Conservation (phyloP, 2,797 vertebrate species). For the Microcaecilia unicolor region DNA sequence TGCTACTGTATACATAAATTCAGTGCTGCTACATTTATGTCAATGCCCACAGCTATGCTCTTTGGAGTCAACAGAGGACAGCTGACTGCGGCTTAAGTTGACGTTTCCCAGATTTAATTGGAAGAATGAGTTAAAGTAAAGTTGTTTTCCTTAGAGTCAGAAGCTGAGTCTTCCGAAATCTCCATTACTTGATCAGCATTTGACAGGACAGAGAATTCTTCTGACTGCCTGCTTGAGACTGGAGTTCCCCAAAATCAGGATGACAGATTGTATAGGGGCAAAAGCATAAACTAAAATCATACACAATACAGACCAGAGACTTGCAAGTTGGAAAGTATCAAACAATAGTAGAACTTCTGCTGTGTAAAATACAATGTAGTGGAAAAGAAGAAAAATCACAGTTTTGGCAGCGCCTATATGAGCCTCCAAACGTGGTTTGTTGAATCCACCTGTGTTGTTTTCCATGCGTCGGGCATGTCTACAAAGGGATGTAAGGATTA, state of each 20-base stretch:
- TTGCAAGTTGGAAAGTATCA: background rate
- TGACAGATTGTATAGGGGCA: background rate
- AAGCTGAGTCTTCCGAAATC: too few relatives aligned
- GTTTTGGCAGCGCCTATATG: conserved; percentile 22
- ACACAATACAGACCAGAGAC: background rate
- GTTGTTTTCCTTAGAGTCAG: too few relatives aligned
- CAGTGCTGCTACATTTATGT: too few relatives aligned
- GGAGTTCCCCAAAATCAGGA: background rate
- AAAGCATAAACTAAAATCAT: background rate
- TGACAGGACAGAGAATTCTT: background rate
- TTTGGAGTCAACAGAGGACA: too few relatives aligned
- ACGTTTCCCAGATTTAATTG: too few relatives aligned
- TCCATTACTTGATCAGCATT: too few relatives aligned
- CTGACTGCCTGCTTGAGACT: background rate
- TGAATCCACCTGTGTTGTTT: conserved; percentile 8
- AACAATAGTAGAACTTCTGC: background rate
- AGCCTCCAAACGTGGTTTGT: conserved; percentile 19
- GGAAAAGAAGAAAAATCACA: conserved; percentile 21
- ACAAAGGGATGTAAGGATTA: conserved; percentile 26
- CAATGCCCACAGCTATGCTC: too few relatives aligned
- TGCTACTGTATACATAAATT: too few relatives aligned
- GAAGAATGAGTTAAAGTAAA: too few relatives aligned
- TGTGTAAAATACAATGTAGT: conserved; percentile 7
- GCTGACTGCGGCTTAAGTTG: too few relatives aligned
- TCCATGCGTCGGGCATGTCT: conserved; percentile 19